Evolutionary conservation across 2,888 invertebrate genomes (phyloP), one percentile per base, ranked within the genome.

Genomic region (Polyploca ridens): DNA sequence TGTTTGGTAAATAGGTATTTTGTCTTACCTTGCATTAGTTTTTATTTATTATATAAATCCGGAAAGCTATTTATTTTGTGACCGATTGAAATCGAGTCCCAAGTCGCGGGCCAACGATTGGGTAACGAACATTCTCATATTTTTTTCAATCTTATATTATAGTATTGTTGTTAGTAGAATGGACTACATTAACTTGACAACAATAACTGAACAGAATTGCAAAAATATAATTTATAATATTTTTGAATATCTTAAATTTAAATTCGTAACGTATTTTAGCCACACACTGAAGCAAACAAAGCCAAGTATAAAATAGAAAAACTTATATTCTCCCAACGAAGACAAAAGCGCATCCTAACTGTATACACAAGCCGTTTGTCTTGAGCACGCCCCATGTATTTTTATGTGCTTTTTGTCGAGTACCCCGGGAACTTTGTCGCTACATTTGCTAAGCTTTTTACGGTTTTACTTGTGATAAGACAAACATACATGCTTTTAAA

Each of bases 371-470:
- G 41, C 27, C 61, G 61, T 61, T 61, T 41, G 41, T 41, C 41
- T 41, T 16, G 41, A 41, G 41, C 44, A 61, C 77, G 76, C 69
- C 71, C 76, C 76, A 78, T 77, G 70, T 74, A 78, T 68, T 78
- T 77, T 77, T 78, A 77, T 74, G 75, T 71, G 57, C 62, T 66
- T 54, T 49, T 58, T 70, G 76, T 78, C 76, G 72, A 78, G 76
- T 78, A 76, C 60, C 46, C 16, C 8, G 38, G 16, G 16, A 10
- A 38, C 38, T 6, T 38, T 60, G 2, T 13, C 59, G 59, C 38
- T 60, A 60, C 38, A 60, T 60, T 60, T 60, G 38, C 33, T n/a
- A 58, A 14, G 16, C n/a, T 0, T 14, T 16, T 38, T 60, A 16
- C 38, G 35, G 38, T n/a, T 60, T 38, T 60, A 46, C 33, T n/a